phyloP scores from a whole-genome alignment of 1,140 invertebrate genomes.

The Drosophila sp. region DNA sequence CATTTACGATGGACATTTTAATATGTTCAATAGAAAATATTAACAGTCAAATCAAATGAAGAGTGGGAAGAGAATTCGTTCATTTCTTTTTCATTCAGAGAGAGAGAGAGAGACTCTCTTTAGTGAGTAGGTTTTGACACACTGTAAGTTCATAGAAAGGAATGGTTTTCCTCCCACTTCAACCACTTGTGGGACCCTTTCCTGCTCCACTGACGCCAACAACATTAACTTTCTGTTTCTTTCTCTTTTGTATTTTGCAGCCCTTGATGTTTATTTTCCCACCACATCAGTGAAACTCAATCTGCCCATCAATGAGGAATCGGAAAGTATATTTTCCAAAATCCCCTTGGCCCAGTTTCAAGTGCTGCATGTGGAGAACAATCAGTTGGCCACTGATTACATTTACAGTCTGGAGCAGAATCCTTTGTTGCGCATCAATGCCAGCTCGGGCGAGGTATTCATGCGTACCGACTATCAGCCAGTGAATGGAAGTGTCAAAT shows the following conservation, averaged over 20 bases:
- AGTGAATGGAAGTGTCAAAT: constrained; percentile 48
- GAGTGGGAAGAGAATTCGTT: no score
- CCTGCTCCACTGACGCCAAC: constrained; percentile 32
- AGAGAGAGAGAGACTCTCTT: no score
- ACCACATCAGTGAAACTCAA: constrained; percentile 73
- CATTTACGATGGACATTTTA: no score
- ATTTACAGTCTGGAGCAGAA: constrained; percentile 76
- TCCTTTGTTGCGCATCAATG: constrained; percentile 62
- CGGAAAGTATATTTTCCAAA: constrained; percentile 80
- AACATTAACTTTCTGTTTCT: constrained; percentile 31
- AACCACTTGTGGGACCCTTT: constrained; percentile 31
- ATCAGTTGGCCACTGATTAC: constrained; percentile 63
- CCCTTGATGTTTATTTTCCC: constrained; percentile 76
- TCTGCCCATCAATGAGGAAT: constrained; percentile 77
- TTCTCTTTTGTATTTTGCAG: constrained; percentile 45
- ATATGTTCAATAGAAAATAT: no score
- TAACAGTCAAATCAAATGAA: no score
- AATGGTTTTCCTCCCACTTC: no score
- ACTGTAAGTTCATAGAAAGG: no score
- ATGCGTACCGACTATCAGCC: constrained; percentile 67
- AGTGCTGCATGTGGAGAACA: constrained; percentile 59
- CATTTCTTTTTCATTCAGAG: no score
- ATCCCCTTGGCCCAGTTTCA: constrained; percentile 79
- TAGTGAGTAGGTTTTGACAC: no score
- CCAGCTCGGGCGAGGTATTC: constrained; percentile 68